A percentile compares a stretch with the other conserved stretches of the same genome.
These are phyloP conservation scores for Acanthoscelides obtectus DNA, from an alignment of 2,888 invertebrate genomes.

Conservation along the genomic window DNA sequence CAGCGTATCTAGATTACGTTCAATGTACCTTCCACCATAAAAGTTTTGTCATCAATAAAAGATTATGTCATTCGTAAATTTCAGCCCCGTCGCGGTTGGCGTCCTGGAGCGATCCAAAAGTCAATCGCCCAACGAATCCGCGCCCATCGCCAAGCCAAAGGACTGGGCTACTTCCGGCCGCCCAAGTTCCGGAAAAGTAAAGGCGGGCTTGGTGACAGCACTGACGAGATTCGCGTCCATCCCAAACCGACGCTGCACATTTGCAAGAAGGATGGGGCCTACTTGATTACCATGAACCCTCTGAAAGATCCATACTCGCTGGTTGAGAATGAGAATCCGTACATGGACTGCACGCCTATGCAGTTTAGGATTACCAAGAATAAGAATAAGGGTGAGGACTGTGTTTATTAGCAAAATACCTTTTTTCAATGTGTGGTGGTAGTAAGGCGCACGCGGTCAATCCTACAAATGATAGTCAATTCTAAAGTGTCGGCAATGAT, in stretches of 20 bases:
- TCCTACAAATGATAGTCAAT: no score
- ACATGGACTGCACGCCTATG: slow-evolving; percentile 63
- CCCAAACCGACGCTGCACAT: slow-evolving; percentile 61
- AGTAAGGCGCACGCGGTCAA: no score
- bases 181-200: slow-evolving; percentile 42
- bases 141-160: slow-evolving; percentile 36
- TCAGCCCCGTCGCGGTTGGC: slow-evolving; percentile 53
- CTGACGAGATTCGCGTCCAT: slow-evolving; percentile 46
- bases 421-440: no score
- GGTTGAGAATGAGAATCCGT: slow-evolving; percentile 59
- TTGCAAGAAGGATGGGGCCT: slow-evolving; percentile 61
- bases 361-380: slow-evolving; percentile 63
- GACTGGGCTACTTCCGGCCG: slow-evolving; percentile 29
- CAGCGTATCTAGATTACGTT: no score
- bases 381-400: slow-evolving; percentile 44
- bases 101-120: slow-evolving; percentile 54
- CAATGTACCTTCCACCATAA: no score
- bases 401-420: no score
- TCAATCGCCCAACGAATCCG: slow-evolving; percentile 42
- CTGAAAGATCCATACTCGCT: slow-evolving; percentile 58
- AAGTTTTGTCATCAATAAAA: no score
- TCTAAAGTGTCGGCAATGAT: no score
- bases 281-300: slow-evolving; percentile 63
- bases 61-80: slow-evolving; percentile 10
- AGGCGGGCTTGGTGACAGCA: slow-evolving; percentile 29